Conservation (phyloP, 2,797 vertebrate species). For the Eulemur albifrons region DNA sequence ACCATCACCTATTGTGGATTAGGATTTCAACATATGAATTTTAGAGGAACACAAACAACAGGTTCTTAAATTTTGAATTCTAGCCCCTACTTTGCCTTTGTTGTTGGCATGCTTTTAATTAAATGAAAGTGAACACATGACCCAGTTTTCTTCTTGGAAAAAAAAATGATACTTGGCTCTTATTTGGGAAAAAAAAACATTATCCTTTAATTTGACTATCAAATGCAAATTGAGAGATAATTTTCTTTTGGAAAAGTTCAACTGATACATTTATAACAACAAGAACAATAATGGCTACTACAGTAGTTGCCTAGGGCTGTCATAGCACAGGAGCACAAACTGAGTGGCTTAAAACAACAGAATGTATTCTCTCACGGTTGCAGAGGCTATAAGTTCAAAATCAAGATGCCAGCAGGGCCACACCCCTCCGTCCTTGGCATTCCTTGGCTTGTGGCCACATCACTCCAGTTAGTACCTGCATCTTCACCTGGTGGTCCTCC, state of each 20-base stretch:
- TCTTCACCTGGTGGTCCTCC: neutral
- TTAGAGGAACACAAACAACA: too few species aligned
- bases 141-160: neutral
- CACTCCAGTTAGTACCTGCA: neutral
- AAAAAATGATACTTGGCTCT: neutral
- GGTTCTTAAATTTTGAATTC: neutral
- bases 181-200: neutral
- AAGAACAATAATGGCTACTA: neutral
- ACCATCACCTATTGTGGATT: neutral
- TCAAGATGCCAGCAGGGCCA: accelerated
- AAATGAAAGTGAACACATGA: neutral
- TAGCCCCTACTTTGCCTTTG: neutral
- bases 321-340: neutral
- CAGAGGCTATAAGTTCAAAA: neutral
- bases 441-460: neutral
- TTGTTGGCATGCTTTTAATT: neutral
- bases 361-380: neutral
- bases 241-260: neutral
- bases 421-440: neutral
- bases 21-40: neutral
- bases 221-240: neutral
- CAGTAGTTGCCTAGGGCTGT: neutral
- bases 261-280: neutral
- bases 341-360: neutral
- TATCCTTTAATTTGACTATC: neutral